Evolutionary conservation across 2,888 invertebrate genomes (phyloP), one percentile per base, ranked within the genome.

Genomic region (Meloe dianella): DNA sequence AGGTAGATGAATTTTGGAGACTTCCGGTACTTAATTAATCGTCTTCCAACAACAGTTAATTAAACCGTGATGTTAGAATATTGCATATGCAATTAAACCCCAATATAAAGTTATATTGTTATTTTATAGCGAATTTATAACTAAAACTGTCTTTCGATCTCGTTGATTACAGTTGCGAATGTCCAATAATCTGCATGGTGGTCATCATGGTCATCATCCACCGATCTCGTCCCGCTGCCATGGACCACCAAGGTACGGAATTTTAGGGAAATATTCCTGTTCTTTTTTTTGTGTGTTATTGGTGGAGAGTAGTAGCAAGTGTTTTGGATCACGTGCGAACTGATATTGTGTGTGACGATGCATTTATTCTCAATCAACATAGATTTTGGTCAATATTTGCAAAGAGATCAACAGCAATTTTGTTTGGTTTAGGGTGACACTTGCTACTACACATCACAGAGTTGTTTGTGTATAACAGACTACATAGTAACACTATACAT

Each of bases 91-190:
- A n/a, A n/a, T n/a, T n/a, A n/a, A n/a, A n/a, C n/a, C n/a, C n/a
- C n/a, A 41, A 41, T 41, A 41, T 41, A 41, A 41, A 41, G n/a
- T 41, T 41, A 41, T 41, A 17, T 41, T 12, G 41, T 41, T 41
- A 5, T 41, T 41, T 41, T 41, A 41, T n/a, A 17, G 41, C 41
- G 7, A 41, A n/a, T 41, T 41, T 41, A 41, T 6, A 7, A 17
- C 17, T 41, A 41, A 41, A n/a, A 41, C 7, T n/a, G 38, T n/a
- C 47, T 51, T 51, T 20, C n/a, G 57, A 57, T 57, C 30, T 57
- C 87, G 88, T 78, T 51, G 5, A 20, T 51, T 51, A 22, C 84
- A 88, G 81, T 85, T 89, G 70, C 85, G 89, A 77, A 87, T 88
- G 81, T 85, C 87, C 32, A 87, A 87, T 80, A 85, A 85, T 63